phyloP scores from a whole-genome alignment of 2,113 vertebrate species.

The Tragelaphus scriptus region DNA sequence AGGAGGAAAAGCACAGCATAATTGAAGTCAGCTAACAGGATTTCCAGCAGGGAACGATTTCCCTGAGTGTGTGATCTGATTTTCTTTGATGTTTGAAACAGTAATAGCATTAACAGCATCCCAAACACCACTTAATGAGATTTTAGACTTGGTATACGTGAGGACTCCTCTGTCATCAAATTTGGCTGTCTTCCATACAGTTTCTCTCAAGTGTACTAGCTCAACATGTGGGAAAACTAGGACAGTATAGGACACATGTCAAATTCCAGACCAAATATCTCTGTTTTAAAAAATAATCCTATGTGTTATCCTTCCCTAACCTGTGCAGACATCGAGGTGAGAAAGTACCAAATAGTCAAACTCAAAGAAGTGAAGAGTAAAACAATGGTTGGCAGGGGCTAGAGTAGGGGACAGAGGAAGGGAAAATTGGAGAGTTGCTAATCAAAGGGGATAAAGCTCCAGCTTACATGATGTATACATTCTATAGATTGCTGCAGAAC shows the following conservation, averaged over 20 bases:
- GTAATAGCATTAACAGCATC: conserved; percentile 55
- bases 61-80: conserved; percentile 55
- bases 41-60: conserved; percentile 51
- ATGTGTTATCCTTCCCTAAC: neutral
- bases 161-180: neutral
- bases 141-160: conserved; percentile 34
- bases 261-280: neutral
- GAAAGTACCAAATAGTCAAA: neutral
- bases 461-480: neutral
- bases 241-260: neutral
- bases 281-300: neutral
- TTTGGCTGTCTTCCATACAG: neutral
- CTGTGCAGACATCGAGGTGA: neutral
- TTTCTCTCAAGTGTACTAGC: neutral
- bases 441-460: neutral
- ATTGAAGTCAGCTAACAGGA: conserved; percentile 50
- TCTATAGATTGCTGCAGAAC: neutral
- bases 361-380: neutral
- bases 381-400: neutral
- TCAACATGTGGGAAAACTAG: neutral
- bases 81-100: conserved; percentile 59
- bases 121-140: conserved; percentile 42
- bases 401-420: neutral
- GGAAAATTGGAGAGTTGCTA: neutral
- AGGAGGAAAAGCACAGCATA: conserved; percentile 1